phyloP scores from a whole-genome alignment of 53 echinoderm and acorn worm genomes.

The Echinometra lucunter region DNA sequence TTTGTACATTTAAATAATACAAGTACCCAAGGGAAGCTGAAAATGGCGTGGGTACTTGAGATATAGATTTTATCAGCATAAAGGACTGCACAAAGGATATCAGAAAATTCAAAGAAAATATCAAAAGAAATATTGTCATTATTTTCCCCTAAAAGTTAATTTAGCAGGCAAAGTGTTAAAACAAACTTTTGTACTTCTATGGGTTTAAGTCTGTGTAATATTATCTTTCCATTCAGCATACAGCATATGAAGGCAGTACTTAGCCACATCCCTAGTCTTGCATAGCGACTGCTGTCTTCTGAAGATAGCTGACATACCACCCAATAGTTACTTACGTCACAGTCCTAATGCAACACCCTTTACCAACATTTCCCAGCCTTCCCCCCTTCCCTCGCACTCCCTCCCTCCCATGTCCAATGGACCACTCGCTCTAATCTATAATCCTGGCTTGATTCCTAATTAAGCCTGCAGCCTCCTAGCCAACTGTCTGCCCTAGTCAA shows the following conservation, averaged over 20 bases:
- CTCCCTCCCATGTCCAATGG: neutral
- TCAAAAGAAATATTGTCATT: no score
- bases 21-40: no score
- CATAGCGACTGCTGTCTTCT: neutral
- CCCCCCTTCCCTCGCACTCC: neutral
- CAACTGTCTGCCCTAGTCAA: slow-evolving; percentile 48
- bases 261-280: neutral
- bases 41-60: no score
- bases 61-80: no score
- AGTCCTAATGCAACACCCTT: neutral
- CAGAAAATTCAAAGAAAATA: no score
- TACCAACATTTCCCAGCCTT: neutral
- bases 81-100: no score
- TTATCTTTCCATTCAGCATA: neutral
- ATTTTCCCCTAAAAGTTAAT: no score
- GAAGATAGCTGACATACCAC: slow-evolving; percentile 50
- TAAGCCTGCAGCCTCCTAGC: slow-evolving; percentile 32
- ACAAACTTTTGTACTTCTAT: no score
- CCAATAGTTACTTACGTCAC: slow-evolving; percentile 43
- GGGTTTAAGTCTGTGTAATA: neutral
- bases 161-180: no score
- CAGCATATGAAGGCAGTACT: no score
- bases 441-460: slow-evolving; percentile 56
- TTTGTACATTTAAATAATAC: no score
- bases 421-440: slow-evolving; percentile 36